phyloP scores from a whole-genome alignment of 2,113 vertebrate species.

The Neotoma lepida region DNA sequence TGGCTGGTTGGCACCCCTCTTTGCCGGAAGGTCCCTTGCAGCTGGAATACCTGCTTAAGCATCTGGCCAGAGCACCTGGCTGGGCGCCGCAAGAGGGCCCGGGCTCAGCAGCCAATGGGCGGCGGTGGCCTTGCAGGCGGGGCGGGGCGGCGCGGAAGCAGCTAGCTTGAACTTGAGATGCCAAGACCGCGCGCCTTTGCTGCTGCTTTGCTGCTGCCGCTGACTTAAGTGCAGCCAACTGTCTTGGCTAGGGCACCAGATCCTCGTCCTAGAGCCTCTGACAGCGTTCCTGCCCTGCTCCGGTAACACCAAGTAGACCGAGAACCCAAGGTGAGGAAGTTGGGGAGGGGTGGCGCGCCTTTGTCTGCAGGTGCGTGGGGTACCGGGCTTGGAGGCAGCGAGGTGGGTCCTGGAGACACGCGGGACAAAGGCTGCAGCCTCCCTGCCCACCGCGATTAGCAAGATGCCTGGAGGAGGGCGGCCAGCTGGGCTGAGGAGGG shows the following conservation, averaged over 20 bases:
- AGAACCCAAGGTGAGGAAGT: conserved; percentile 55
- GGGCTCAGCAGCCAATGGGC: conserved; percentile 12
- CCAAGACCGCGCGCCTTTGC: conserved; percentile 50
- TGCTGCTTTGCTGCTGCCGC: not conserved
- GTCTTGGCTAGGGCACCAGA: not conserved
- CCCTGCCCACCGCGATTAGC: not conserved
- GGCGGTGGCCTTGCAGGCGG: not conserved
- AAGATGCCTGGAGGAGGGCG: not conserved
- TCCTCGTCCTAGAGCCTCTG: not conserved
- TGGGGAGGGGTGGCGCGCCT: not conserved
- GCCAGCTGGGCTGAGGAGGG: not conserved
- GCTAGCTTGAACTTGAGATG: conserved; percentile 60
- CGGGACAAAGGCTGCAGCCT: conserved; percentile 72
- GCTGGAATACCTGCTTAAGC: not conserved
- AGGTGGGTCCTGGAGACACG: not conserved
- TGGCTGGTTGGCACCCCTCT: too few relatives aligned
- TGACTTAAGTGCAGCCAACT: not conserved
- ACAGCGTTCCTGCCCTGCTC: not conserved
- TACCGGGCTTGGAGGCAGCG: not conserved
- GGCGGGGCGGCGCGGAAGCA: not conserved
- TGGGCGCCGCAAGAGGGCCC: not conserved
- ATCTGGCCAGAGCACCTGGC: not conserved
- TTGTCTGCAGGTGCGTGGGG: conserved; percentile 69
- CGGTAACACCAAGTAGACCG: rapidly evolving
- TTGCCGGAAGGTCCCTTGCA: rapidly evolving